Evolutionary conservation across 2,888 invertebrate genomes (phyloP).

Genomic region (Cheilosia scutellata): DNA sequence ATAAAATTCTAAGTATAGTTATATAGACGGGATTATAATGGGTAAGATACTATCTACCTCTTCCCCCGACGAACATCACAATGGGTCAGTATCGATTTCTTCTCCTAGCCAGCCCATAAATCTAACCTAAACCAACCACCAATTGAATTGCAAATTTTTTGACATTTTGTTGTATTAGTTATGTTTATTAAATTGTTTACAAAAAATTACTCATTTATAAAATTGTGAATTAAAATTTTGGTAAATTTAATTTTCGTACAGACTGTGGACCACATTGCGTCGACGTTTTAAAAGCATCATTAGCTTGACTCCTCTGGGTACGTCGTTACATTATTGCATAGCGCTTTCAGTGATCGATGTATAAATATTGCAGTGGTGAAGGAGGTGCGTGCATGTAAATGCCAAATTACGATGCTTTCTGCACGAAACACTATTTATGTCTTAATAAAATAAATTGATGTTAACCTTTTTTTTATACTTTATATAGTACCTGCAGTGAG

Average conservation of each 20-base stretch:
- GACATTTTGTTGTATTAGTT: too few species aligned
- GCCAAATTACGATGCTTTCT: conserved; percentile 78
- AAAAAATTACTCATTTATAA: too few species aligned
- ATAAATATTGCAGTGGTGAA: conserved; percentile 71
- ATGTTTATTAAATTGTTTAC: too few species aligned
- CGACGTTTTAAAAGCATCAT: conserved; percentile 74
- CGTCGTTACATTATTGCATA: conserved; percentile 73
- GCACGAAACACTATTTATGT: conserved; percentile 79
- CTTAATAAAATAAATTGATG: conserved; percentile 79
- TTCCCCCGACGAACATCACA: too few species aligned
- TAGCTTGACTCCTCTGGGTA: conserved; percentile 72
- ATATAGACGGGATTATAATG: too few species aligned
- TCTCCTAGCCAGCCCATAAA: too few species aligned
- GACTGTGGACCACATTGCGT: conserved; percentile 67
- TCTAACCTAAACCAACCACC: too few species aligned
- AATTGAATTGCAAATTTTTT: too few species aligned
- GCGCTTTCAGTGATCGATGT: conserved; percentile 71
- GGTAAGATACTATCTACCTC: too few species aligned
- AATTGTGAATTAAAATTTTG: neutral
- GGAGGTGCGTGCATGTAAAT: conserved; percentile 78
- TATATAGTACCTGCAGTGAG: conserved; percentile 28
- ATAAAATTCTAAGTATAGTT: too few species aligned
- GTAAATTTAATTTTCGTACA: conserved; percentile 4
- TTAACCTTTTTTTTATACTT: conserved; percentile 60
- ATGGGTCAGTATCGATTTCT: too few species aligned